Conservation (phyloP, 2,888 invertebrate genomes). For the Tineola bisselliella region DNA sequence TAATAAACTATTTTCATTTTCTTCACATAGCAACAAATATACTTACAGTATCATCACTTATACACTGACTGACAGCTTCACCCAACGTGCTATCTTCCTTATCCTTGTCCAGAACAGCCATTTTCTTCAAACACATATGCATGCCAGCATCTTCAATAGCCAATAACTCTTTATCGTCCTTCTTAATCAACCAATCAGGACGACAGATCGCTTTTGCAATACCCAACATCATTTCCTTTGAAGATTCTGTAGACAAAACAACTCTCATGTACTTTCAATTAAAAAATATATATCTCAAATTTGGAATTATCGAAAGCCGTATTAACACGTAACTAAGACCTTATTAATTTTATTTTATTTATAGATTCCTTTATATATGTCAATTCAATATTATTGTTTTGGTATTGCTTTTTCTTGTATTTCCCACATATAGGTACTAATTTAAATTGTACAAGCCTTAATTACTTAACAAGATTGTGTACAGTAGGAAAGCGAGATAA, state of each 20-base stretch:
- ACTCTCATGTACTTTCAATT: background rate
- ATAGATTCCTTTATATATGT: too few species aligned
- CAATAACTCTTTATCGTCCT: constrained; percentile 46
- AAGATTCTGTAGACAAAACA: constrained; percentile 31
- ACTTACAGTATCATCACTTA: constrained; percentile 67
- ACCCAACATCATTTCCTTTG: constrained; percentile 39
- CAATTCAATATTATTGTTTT: too few species aligned
- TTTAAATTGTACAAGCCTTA: too few species aligned
- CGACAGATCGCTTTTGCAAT: constrained; percentile 45
- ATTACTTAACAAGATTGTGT: too few species aligned
- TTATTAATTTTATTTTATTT: too few species aligned
- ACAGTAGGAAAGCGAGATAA: too few species aligned
- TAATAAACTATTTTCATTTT: too few species aligned
- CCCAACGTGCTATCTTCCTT: constrained; percentile 66
- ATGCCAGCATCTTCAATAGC: constrained; percentile 80
- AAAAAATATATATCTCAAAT: background rate
- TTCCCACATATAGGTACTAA: too few species aligned
- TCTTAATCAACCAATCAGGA: constrained; percentile 65
- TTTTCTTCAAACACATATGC: constrained; percentile 80
- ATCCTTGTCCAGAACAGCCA: constrained; percentile 72
- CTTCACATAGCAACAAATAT: background rate
- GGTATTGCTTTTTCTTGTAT: too few species aligned
- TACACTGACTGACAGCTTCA: constrained; percentile 54
- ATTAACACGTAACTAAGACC: too few species aligned
- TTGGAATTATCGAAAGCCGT: too few species aligned